phyloP scores from a whole-genome alignment of 2,113 vertebrate genomes.

The Odobenus rosmarus region DNA sequence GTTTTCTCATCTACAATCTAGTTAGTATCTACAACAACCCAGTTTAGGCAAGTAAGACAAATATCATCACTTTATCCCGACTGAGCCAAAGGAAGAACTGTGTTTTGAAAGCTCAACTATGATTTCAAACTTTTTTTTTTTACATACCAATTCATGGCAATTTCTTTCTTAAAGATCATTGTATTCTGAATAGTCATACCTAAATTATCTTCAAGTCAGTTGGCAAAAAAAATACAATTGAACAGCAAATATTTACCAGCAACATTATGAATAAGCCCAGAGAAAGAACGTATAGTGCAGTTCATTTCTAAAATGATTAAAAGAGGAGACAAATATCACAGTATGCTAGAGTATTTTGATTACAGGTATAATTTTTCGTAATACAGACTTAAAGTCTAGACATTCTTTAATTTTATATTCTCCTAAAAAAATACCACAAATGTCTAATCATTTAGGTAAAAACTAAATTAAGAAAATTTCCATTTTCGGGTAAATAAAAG shows the following conservation, averaged over 20 bases:
- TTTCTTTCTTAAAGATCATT: constrained; percentile 6
- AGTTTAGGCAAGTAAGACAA: neutral
- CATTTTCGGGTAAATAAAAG: neutral
- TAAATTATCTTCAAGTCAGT: neutral
- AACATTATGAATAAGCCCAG: neutral
- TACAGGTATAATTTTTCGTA: neutral
- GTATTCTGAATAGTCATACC: neutral
- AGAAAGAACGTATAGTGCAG: neutral
- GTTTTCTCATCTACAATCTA: neutral
- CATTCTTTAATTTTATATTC: neutral
- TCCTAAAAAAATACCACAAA: constrained; percentile 1
- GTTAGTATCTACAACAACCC: neutral
- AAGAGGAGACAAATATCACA: neutral
- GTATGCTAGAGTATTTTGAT: constrained; percentile 25
- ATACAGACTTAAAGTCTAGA: constrained; percentile 2
- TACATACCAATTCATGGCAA: neutral
- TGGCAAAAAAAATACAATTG: neutral
- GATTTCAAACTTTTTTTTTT: neutral
- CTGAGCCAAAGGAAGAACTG: neutral
- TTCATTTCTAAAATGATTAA: constrained; percentile 13
- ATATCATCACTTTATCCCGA: neutral
- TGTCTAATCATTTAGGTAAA: neutral
- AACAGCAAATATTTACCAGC: neutral
- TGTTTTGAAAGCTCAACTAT: neutral
- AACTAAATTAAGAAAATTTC: neutral